Conservation (phyloP, 2,888 invertebrate genomes). For the Hyles lineata region DNA sequence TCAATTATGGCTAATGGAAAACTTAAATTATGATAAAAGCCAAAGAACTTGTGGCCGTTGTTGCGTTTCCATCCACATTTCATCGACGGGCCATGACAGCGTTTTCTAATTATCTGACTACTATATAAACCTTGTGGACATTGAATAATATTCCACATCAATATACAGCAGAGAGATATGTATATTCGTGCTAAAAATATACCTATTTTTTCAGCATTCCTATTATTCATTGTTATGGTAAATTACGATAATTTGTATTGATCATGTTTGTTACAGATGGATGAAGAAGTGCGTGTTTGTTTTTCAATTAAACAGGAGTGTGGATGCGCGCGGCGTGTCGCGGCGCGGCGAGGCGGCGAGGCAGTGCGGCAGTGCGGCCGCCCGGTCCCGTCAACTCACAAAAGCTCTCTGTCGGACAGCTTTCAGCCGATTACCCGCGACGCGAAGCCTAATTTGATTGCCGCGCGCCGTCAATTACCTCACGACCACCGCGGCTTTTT, state of each 20-base stretch:
- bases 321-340: neutral
- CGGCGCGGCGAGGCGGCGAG: neutral
- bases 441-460: constrained; percentile 82
- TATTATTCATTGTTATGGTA: too few species aligned
- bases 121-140: neutral
- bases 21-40: constrained; percentile 85
- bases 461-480: constrained; percentile 79
- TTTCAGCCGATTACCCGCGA: constrained; percentile 82
- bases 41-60: constrained; percentile 71
- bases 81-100: constrained; percentile 50
- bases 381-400: constrained; percentile 60
- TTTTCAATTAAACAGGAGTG: constrained; percentile 18
- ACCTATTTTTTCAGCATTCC: too few species aligned
- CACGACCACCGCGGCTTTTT: constrained; percentile 71
- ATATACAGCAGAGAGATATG: neutral
- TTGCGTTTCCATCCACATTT: constrained; percentile 61
- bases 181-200: too few species aligned
- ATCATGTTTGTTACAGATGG: too few species aligned
- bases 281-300: neutral
- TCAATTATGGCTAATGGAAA: constrained; percentile 84
- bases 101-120: constrained; percentile 27
- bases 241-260: too few species aligned
- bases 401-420: constrained; percentile 76
- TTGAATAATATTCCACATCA: neutral
- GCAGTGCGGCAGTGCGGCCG: constrained; percentile 35